phyloP scores from a whole-genome alignment of 2,113 vertebrate species.

The Archilochus colubris region DNA sequence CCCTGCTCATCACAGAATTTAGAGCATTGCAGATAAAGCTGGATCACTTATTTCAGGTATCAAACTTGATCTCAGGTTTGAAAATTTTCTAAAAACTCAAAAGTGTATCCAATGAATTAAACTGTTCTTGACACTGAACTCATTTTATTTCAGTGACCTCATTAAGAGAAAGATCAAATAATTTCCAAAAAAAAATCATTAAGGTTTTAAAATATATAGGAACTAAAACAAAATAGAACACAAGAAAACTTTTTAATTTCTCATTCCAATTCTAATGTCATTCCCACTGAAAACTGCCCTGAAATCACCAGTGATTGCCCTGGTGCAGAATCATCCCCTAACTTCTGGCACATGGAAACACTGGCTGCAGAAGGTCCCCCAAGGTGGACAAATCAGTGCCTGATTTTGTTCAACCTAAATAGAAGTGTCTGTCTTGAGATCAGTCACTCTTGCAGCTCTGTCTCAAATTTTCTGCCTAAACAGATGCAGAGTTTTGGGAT shows the following conservation, averaged over 20 bases:
- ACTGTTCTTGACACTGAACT: not conserved
- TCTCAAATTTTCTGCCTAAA: not conserved
- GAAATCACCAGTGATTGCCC: fast-evolving
- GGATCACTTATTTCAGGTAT: not conserved
- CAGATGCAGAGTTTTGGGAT: not conserved
- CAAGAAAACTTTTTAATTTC: not conserved
- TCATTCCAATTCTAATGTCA: fast-evolving
- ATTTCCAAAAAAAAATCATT: not conserved
- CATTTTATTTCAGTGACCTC: not conserved
- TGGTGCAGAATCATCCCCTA: not conserved
- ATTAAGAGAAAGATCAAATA: not conserved
- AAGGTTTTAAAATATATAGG: not conserved
- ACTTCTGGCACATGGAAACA: not conserved
- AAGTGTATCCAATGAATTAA: not conserved
- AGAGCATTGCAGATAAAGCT: not conserved
- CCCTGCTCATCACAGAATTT: not conserved
- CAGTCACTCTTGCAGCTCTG: not conserved
- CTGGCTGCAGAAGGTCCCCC: not conserved
- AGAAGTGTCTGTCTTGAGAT: not conserved
- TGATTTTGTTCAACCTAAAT: not conserved
- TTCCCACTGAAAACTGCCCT: not conserved
- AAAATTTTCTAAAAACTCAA: not conserved
- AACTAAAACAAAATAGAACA: not conserved
- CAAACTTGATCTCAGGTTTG: not conserved
- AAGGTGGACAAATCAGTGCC: fast-evolving